A percentile compares a stretch with the other conserved stretches of the same genome.
Conservation (phyloP, 1,140 invertebrate species). For the Cyclina sinensis region DNA sequence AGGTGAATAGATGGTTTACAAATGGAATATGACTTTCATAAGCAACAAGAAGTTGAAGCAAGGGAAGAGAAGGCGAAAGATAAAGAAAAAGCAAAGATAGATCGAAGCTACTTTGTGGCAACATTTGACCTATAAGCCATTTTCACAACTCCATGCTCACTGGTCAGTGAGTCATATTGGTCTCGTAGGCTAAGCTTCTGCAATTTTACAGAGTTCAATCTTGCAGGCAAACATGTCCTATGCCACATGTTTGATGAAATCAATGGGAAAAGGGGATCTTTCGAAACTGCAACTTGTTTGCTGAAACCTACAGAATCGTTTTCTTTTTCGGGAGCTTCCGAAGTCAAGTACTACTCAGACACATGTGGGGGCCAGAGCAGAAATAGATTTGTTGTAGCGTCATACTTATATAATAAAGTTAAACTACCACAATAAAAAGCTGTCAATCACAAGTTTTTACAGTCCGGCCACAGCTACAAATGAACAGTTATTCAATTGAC, state of each 20-base stretch:
- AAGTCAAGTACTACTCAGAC: constrained; percentile 66
- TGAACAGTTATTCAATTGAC: too few relatives aligned
- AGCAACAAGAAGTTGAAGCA: not conserved
- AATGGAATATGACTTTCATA: constrained; percentile 15
- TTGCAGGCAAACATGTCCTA: not conserved
- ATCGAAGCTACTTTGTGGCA: constrained; percentile 8
- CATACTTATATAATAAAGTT: constrained; percentile 1
- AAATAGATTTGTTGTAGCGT: constrained; percentile 12
- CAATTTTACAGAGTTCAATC: not conserved
- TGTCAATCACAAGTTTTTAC: constrained; percentile 29
- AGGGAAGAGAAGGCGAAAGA: constrained; percentile 31
- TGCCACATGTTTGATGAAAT: too few relatives aligned
- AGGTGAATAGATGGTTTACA: not conserved
- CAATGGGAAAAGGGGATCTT: not conserved
- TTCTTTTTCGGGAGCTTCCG: not conserved
- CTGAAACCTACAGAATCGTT: not conserved
- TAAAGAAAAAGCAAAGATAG: constrained; percentile 7
- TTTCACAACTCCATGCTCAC: constrained; percentile 23
- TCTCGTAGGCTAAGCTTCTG: not conserved
- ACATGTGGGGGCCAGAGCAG: constrained; percentile 26
- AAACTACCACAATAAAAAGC: not conserved
- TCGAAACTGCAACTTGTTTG: not conserved
- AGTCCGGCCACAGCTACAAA: not conserved
- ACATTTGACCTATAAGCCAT: constrained; percentile 59
- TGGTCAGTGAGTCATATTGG: not conserved